Conservation (phyloP, 2,888 invertebrate species). For the Volucella bombylans region DNA sequence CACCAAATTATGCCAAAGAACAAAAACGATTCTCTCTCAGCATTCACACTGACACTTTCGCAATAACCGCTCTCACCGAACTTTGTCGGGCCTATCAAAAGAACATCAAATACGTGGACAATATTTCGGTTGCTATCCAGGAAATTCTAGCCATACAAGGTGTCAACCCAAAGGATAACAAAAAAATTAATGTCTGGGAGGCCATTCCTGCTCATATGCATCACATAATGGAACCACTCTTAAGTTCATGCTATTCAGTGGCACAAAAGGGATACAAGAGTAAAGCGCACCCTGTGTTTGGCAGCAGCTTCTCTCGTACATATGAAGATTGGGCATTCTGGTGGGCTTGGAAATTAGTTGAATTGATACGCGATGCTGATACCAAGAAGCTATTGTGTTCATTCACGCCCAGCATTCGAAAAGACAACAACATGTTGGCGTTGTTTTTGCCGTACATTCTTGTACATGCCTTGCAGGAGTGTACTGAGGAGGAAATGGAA, state of each 20-base stretch:
- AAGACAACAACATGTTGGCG: constrained; percentile 88
- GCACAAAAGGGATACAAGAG: constrained; percentile 78
- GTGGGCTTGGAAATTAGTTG: constrained; percentile 89
- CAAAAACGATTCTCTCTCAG: constrained; percentile 86
- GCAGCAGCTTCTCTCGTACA: constrained; percentile 86
- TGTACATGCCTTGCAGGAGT: constrained; percentile 85
- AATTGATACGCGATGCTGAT: constrained; percentile 84
- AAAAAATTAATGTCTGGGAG: constrained; percentile 87
- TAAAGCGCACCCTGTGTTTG: constrained; percentile 85
- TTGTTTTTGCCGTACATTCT: constrained; percentile 90
- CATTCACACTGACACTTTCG: constrained; percentile 87
- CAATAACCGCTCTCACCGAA: constrained; percentile 87
- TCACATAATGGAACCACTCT: constrained; percentile 89
- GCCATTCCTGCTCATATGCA: constrained; percentile 88
- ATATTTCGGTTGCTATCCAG: constrained; percentile 91
- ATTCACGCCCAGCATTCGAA: constrained; percentile 89
- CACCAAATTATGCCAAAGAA: constrained; percentile 85
- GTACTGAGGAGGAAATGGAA: constrained; percentile 80
- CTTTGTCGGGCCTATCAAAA: constrained; percentile 89
- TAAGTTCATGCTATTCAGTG: constrained; percentile 87
- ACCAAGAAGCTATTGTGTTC: constrained; percentile 86
- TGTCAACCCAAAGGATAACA: constrained; percentile 86
- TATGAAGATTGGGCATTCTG: constrained; percentile 90
- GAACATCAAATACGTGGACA: constrained; percentile 89
- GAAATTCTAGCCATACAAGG: constrained; percentile 89